Percentiles rank a stretch among this genome's conserved stretches.
Evolutionary conservation across 2,113 vertebrate species (phyloP).

Genomic region (Charadrius vociferus): DNA sequence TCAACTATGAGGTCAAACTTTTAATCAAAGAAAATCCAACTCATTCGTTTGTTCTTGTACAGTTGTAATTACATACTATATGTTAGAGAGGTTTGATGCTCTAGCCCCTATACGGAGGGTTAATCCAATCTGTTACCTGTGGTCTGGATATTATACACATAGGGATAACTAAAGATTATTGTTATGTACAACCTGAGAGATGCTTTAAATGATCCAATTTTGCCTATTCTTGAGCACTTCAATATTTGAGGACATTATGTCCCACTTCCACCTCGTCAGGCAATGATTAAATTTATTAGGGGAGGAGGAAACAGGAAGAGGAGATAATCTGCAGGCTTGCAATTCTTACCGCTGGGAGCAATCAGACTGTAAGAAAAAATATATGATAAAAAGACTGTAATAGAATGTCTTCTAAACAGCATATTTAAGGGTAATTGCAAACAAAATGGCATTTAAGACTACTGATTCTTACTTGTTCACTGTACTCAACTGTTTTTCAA

Average conservation of each 20-base stretch:
- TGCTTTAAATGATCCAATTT: not conserved
- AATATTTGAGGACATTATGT: not conserved
- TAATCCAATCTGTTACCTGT: not conserved
- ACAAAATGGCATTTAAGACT: not conserved
- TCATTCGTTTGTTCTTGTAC: not conserved
- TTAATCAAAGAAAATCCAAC: not conserved
- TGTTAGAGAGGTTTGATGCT: not conserved
- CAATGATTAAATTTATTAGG: not conserved
- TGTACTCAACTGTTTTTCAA: not conserved
- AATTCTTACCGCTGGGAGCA: not conserved
- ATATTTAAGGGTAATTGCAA: not conserved
- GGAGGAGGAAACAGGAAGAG: not conserved
- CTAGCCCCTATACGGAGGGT: not conserved
- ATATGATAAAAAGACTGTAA: not conserved
- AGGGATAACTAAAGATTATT: not conserved
- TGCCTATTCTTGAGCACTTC: not conserved
- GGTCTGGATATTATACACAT: not conserved
- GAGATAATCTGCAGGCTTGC: not conserved
- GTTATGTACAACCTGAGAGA: not conserved
- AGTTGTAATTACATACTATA: not conserved
- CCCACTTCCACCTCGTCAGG: not conserved
- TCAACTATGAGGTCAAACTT: not conserved
- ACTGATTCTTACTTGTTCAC: not conserved
- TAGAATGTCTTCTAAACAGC: not conserved
- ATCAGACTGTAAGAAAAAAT: not conserved